Evolutionary conservation across 2,888 invertebrate genomes (phyloP).

Genomic region (Leptinotarsa tumamoca): DNA sequence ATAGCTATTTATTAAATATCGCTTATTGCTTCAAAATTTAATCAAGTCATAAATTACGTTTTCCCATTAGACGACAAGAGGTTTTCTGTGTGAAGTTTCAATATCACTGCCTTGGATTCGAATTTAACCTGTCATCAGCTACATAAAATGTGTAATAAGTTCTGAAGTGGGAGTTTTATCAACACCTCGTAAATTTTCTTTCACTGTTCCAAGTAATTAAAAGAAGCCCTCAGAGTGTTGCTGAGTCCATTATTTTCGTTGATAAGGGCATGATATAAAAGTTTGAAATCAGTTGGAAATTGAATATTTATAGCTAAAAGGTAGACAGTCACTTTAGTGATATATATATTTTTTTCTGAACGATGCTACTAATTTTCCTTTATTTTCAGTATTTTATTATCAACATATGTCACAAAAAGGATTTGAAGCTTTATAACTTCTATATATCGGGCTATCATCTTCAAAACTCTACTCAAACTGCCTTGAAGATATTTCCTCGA

Average conservation of each 20-base stretch:
- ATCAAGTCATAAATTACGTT: conserved; percentile 17
- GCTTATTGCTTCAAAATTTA: conserved; percentile 8
- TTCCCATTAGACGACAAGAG: conserved; percentile 8
- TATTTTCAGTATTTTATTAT: no score
- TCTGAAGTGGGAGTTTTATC: background rate
- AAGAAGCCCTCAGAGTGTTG: background rate
- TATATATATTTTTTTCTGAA: no score
- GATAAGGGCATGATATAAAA: background rate
- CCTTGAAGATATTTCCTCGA: no score
- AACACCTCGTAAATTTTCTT: conserved; percentile 9
- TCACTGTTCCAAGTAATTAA: background rate
- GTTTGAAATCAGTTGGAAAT: no score
- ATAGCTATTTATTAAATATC: conserved; percentile 4
- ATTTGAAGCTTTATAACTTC: no score
- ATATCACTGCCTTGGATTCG: conserved; percentile 7
- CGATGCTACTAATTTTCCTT: no score
- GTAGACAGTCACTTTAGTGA: no score
- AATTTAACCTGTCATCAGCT: background rate
- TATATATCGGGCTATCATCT: no score
- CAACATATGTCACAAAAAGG: no score
- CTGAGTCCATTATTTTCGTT: background rate
- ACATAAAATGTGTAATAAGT: conserved; percentile 16
- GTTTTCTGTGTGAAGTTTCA: background rate
- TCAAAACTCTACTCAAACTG: no score
- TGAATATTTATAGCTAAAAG: no score